These are phyloP conservation scores for Leucophenga varia DNA, from an alignment of 1,140 invertebrate species.

Conservation along the genomic window DNA sequence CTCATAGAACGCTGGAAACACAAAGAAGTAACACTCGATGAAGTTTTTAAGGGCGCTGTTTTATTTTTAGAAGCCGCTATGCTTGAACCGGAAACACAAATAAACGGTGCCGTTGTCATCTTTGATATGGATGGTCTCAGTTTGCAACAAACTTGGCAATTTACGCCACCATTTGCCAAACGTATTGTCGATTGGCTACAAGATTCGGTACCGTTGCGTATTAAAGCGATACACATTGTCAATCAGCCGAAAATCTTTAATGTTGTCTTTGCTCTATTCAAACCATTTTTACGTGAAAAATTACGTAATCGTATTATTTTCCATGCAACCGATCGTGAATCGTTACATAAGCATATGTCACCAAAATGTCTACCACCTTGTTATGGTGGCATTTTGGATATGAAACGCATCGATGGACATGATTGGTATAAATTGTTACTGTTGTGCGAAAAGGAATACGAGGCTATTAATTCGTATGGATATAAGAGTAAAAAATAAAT, in stretches of 20 bases:
- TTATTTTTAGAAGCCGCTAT: constrained; percentile 78
- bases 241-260: constrained; percentile 89
- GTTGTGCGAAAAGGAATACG: constrained; percentile 72
- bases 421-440: constrained; percentile 74
- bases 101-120: constrained; percentile 74
- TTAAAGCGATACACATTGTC: constrained; percentile 84
- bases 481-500: constrained; percentile 65
- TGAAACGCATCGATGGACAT: constrained; percentile 65
- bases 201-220: constrained; percentile 75
- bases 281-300: constrained; percentile 81
- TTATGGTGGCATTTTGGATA: constrained; percentile 74
- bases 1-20: constrained; percentile 79
- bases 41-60: constrained; percentile 80
- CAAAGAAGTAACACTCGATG: constrained; percentile 74
- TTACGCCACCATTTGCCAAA: constrained; percentile 79
- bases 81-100: constrained; percentile 75
- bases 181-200: constrained; percentile 78
- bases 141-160: constrained; percentile 78
- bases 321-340: constrained; percentile 79
- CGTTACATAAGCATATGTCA: constrained; percentile 76
- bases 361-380: constrained; percentile 75
- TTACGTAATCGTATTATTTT: constrained; percentile 75
- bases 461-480: constrained; percentile 74
- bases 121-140: constrained; percentile 83
- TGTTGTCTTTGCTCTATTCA: constrained; percentile 83